Evolutionary conservation across 2,888 invertebrate genomes (phyloP).

Genomic region (Gari tellinella): DNA sequence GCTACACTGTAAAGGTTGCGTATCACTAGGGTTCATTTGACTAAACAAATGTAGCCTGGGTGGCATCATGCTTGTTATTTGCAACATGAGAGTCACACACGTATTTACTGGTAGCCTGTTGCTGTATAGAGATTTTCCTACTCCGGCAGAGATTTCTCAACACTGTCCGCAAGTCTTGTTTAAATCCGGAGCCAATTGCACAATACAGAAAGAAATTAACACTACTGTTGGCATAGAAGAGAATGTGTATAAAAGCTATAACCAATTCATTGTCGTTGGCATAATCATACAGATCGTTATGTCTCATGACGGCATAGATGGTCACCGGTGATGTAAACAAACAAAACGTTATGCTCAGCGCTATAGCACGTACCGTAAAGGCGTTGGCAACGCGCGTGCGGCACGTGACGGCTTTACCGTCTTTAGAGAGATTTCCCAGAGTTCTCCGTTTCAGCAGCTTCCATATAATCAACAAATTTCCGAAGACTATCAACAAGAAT

Average conservation of each 20-base stretch:
- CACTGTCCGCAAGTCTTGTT: conserved; percentile 39
- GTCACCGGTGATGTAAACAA: conserved; percentile 41
- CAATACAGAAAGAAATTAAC: conserved; percentile 51
- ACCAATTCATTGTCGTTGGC: conserved; percentile 3
- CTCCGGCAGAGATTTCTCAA: conserved; percentile 17
- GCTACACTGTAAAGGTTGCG: too few relatives aligned
- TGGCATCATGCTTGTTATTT: too few relatives aligned
- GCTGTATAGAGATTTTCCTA: conserved; percentile 1
- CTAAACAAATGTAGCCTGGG: too few relatives aligned
- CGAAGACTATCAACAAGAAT: conserved; percentile 37
- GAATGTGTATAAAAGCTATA: conserved; percentile 33
- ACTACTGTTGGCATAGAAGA: conserved; percentile 47
- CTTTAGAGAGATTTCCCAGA: conserved; percentile 9
- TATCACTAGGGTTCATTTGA: too few relatives aligned
- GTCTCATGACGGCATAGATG: conserved; percentile 22
- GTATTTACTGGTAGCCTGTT: too few relatives aligned
- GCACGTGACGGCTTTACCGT: conserved; percentile 15
- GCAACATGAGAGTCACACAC: too few relatives aligned
- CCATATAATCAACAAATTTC: conserved; percentile 39
- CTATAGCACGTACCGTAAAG: conserved; percentile 50
- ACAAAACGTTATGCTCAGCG: conserved; percentile 43
- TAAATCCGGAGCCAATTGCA: conserved; percentile 47
- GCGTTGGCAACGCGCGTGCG: conserved; percentile 41
- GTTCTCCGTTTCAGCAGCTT: conserved; percentile 39
- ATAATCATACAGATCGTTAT: not conserved